These are phyloP conservation scores for Drosophila vallismaia DNA, from an alignment of 2,888 invertebrate genomes.

Conservation along the genomic window DNA sequence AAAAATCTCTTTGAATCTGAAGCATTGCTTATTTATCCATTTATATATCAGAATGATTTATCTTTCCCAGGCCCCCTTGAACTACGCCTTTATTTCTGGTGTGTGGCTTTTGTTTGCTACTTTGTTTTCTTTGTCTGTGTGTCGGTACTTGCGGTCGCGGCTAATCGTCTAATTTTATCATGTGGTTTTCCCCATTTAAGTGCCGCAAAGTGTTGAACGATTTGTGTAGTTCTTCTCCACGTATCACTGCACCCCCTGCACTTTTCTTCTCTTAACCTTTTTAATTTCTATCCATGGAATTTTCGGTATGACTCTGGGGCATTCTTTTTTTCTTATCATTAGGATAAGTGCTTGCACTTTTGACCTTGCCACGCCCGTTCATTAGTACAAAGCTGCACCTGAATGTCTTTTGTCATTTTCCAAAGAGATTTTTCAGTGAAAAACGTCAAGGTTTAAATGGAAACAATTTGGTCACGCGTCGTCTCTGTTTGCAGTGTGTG, in stretches of 20 bases:
- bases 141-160: slow-evolving; percentile 48
- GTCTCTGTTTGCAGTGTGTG: slow-evolving; percentile 58
- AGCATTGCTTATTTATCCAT: too few relatives aligned
- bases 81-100: too few relatives aligned
- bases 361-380: slow-evolving; percentile 43
- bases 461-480: slow-evolving; percentile 56
- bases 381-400: slow-evolving; percentile 53
- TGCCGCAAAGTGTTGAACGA: slow-evolving; percentile 72
- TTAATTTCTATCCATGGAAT: slow-evolving; percentile 17
- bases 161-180: slow-evolving; percentile 77
- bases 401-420: slow-evolving; percentile 51
- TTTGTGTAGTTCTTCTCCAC: slow-evolving; percentile 54
- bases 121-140: slow-evolving; percentile 3
- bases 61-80: too few relatives aligned
- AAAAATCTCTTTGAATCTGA: too few relatives aligned
- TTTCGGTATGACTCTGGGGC: slow-evolving; percentile 11
- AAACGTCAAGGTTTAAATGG: not conserved
- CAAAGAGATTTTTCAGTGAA: slow-evolving; percentile 49
- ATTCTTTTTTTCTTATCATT: slow-evolving; percentile 40
- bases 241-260: slow-evolving; percentile 3
- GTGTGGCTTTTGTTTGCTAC: slow-evolving; percentile 1
- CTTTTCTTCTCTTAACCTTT: not conserved
- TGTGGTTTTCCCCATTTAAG: slow-evolving; percentile 75
- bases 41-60: too few relatives aligned
- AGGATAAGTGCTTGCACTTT: slow-evolving; percentile 42